A percentile compares a stretch with the other conserved stretches of the same genome.
These are phyloP conservation scores for Ornithoptera priamus DNA, from an alignment of 2,888 invertebrate genomes.

Conservation along the genomic window DNA sequence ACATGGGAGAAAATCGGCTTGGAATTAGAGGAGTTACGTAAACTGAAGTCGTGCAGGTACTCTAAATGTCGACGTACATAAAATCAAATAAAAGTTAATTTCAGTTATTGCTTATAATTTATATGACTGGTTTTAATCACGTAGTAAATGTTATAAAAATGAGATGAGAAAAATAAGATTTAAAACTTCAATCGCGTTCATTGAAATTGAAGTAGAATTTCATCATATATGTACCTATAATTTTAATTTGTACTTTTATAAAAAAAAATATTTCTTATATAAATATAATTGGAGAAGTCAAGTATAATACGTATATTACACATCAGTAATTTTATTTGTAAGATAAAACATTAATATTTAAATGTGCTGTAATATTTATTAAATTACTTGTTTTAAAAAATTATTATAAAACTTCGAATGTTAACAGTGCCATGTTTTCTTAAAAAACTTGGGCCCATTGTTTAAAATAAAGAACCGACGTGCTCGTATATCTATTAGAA, in stretches of 20 bases:
- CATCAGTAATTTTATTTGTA: background rate
- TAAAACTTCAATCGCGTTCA: background rate
- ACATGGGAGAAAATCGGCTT: slow-evolving; percentile 63
- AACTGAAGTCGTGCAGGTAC: slow-evolving; percentile 30
- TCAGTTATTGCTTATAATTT: slow-evolving; percentile 21
- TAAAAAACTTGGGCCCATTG: slow-evolving; percentile 37
- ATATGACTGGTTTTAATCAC: slow-evolving; percentile 7
- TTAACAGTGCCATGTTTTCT: slow-evolving; percentile 46
- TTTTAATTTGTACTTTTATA: too few species aligned
- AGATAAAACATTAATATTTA: background rate
- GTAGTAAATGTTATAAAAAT: background rate
- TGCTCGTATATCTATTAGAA: slow-evolving; percentile 43
- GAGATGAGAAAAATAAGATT: background rate
- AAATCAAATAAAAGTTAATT: slow-evolving; percentile 23
- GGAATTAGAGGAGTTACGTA: slow-evolving; percentile 50
- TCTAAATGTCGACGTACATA: background rate
- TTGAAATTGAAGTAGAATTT: too few species aligned
- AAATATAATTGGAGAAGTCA: too few species aligned
- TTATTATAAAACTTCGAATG: background rate
- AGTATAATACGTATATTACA: background rate
- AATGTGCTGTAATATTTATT: too few species aligned
- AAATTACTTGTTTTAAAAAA: too few species aligned
- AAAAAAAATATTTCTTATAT: too few species aligned
- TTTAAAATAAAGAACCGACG: slow-evolving; percentile 40
- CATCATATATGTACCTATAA: too few species aligned